Conservation (phyloP, 2,113 vertebrate species). For the Micronycteris hirsuta region DNA sequence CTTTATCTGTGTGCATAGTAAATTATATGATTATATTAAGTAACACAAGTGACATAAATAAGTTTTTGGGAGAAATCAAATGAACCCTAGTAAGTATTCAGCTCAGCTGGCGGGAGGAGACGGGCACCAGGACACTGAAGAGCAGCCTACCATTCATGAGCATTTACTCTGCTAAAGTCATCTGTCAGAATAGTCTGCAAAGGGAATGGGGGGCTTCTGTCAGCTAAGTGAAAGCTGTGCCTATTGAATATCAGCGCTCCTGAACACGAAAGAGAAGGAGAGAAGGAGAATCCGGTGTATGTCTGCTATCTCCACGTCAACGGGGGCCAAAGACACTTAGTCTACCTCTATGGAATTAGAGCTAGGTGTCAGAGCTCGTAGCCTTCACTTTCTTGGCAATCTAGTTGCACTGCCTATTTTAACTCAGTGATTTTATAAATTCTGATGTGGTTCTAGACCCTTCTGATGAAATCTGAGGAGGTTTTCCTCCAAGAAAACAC, state of each 20-base stretch:
- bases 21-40: not conserved
- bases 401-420: not conserved
- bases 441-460: not conserved
- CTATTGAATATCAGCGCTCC: not conserved
- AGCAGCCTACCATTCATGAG: not conserved
- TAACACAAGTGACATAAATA: not conserved
- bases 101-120: not conserved
- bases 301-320: not conserved
- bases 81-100: not conserved
- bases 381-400: not conserved
- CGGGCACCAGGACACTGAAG: fast-evolving
- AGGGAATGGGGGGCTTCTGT: not conserved
- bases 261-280: not conserved
- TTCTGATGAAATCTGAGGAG: not conserved
- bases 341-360: not conserved
- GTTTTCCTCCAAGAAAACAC: not conserved
- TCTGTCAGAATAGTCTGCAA: not conserved
- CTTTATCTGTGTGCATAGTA: not conserved
- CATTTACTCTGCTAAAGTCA: too few relatives aligned
- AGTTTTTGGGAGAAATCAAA: not conserved
- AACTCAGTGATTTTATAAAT: not conserved
- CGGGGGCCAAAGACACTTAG: not conserved
- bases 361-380: not conserved
- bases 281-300: not conserved
- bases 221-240: not conserved